Conservation (phyloP, 2,113 vertebrate species). For the Nyctereutes procyonoides region DNA sequence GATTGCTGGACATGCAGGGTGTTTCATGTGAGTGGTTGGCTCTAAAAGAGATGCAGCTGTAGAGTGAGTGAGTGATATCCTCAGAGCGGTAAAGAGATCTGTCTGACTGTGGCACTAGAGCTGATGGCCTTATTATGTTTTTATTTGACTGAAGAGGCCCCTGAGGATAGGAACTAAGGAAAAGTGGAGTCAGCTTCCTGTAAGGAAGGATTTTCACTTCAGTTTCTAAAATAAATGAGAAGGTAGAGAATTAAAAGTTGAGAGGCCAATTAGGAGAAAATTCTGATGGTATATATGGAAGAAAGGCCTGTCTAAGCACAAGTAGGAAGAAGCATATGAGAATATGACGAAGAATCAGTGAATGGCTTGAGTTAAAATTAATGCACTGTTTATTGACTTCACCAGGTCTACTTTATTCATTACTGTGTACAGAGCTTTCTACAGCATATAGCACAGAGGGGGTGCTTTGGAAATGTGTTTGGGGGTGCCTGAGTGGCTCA, state of each 20-base stretch:
- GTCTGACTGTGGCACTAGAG: background rate
- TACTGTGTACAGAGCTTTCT: background rate
- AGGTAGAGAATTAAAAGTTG: background rate
- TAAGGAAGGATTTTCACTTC: background rate
- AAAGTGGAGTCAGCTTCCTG: background rate
- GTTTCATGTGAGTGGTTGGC: background rate
- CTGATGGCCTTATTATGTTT: conserved; percentile 42
- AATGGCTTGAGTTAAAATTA: background rate
- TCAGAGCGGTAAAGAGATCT: conserved; percentile 28
- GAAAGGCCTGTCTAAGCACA: background rate
- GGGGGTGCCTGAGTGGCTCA: background rate
- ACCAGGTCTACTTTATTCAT: background rate
- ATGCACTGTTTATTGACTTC: background rate
- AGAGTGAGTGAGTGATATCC: conserved; percentile 57
- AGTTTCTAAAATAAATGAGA: conserved; percentile 33
- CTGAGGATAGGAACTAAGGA: background rate
- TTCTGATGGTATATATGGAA: background rate
- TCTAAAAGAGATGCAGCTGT: conserved; percentile 50
- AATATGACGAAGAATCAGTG: background rate
- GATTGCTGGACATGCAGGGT: background rate
- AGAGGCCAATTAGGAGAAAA: background rate
- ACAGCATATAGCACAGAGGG: background rate
- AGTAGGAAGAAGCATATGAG: background rate
- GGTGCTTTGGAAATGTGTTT: background rate
- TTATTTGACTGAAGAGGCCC: conserved; percentile 56